Evolutionary conservation across 2,797 vertebrate genomes (phyloP).

Genomic region (Myotis pilosus): DNA sequence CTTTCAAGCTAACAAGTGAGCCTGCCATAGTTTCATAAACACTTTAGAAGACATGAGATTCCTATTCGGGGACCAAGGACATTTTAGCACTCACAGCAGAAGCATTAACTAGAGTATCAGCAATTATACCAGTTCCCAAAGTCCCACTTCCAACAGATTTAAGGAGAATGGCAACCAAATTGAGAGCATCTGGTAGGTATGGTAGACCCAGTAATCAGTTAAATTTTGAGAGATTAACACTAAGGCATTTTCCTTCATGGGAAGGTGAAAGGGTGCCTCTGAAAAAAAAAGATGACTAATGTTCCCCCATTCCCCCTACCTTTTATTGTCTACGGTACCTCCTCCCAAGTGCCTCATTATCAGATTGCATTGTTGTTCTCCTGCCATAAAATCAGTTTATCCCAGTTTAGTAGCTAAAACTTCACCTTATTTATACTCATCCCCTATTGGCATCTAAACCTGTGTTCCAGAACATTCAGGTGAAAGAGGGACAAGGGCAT

Average conservation of each 20-base stretch:
- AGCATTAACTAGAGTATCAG: background rate
- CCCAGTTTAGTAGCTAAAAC: background rate
- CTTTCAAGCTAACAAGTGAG: background rate
- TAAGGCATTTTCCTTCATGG: background rate
- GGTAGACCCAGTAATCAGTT: background rate
- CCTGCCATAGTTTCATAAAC: background rate
- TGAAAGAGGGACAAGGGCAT: background rate
- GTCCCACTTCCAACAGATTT: background rate
- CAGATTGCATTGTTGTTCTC: background rate
- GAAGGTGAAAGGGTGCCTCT: background rate
- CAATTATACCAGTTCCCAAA: background rate
- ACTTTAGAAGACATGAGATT: background rate
- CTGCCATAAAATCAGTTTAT: background rate
- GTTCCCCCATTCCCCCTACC: background rate
- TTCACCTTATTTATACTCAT: background rate
- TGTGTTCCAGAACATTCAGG: background rate
- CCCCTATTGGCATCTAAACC: background rate
- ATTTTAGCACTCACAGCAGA: background rate
- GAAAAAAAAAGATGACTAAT: background rate
- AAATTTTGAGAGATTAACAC: background rate
- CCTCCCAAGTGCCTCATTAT: background rate
- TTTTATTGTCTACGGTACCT: background rate
- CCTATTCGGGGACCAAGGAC: background rate
- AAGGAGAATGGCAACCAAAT: background rate
- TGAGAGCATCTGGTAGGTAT: background rate